Evolutionary conservation across 1,140 invertebrate species (phyloP).

Genomic region (Oncopodura yosiiana): DNA sequence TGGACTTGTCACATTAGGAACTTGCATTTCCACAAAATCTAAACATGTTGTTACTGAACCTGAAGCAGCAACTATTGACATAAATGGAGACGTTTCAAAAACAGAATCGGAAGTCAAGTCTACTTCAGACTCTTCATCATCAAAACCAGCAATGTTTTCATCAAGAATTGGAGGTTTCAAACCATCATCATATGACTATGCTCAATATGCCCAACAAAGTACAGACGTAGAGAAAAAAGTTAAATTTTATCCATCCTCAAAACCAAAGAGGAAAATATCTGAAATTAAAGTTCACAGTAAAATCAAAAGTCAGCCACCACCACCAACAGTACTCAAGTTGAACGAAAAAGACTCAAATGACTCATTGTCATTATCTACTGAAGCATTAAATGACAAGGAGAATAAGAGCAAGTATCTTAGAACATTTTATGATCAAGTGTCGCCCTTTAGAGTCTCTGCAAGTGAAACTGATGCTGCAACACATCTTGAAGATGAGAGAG

Average conservation of each 20-base stretch:
- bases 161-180: constrained; percentile 6
- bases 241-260: background rate
- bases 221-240: background rate
- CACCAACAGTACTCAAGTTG: background rate
- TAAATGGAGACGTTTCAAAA: background rate
- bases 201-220: constrained; percentile 2
- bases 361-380: background rate
- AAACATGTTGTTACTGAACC: too few relatives aligned
- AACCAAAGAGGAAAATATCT: background rate
- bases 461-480: background rate
- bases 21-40: too few relatives aligned
- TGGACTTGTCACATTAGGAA: too few relatives aligned
- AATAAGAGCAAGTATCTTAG: constrained; percentile 2
- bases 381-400: background rate
- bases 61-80: background rate
- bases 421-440: constrained; percentile 18
- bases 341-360: background rate
- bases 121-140: background rate
- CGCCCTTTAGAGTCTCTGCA: background rate
- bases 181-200: constrained; percentile 6
- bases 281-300: background rate
- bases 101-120: background rate
- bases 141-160: background rate
- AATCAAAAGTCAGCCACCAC: background rate
- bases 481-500: too few relatives aligned